Conservation (phyloP, 2,797 vertebrate genomes). For the Oophaga sylvatica region DNA sequence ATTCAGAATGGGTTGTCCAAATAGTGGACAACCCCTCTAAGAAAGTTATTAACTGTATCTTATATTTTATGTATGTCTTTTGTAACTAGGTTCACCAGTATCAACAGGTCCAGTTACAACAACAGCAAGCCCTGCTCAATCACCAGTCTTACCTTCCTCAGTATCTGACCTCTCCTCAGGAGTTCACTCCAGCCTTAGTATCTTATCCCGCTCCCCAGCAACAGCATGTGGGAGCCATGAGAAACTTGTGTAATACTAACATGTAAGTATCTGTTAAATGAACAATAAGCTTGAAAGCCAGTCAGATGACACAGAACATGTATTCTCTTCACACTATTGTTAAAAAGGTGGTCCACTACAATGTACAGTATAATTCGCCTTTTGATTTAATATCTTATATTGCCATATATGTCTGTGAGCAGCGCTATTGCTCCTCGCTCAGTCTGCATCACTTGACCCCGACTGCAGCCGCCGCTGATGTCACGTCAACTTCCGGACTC, state of each 20-base stretch:
- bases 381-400: too few species aligned
- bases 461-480: too few species aligned
- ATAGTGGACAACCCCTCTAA: too few species aligned
- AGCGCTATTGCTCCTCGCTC: too few species aligned
- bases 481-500: too few species aligned
- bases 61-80: neutral
- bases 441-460: too few species aligned
- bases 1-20: too few species aligned
- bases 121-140: conserved; percentile 78
- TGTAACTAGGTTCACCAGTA: conserved; percentile 87
- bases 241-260: conserved; percentile 74
- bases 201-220: conserved; percentile 76
- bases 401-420: too few species aligned
- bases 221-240: conserved; percentile 69
- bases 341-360: too few species aligned
- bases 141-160: conserved; percentile 79
- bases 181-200: conserved; percentile 82
- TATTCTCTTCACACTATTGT: too few species aligned
- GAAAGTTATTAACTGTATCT: neutral
- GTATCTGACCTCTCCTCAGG: conserved; percentile 84
- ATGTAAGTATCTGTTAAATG: conserved; percentile 74
- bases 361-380: too few species aligned
- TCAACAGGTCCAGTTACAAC: conserved; percentile 88
- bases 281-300: neutral
- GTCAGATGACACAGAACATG: neutral